phyloP scores from a whole-genome alignment of 2,888 invertebrate genomes.

The Tetramorium bicarinatum region DNA sequence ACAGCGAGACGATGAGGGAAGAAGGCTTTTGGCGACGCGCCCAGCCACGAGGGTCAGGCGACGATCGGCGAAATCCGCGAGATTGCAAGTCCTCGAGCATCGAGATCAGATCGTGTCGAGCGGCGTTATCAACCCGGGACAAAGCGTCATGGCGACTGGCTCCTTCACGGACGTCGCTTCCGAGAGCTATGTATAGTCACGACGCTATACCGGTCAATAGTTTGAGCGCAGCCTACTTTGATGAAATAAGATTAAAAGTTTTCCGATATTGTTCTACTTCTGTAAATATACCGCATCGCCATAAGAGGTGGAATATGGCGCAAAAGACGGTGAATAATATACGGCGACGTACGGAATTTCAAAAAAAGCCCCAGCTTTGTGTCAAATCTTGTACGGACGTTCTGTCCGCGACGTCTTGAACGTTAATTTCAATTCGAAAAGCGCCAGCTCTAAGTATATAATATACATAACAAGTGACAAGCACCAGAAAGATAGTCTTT shows the following conservation, averaged over 20 bases:
- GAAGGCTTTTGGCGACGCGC: constrained; percentile 74
- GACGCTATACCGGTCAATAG: constrained; percentile 38
- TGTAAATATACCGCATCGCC: constrained; percentile 34
- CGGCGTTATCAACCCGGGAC: constrained; percentile 23
- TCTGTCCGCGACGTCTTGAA: background rate
- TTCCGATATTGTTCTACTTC: constrained; percentile 50
- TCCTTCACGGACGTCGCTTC: background rate
- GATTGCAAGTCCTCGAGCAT: constrained; percentile 49
- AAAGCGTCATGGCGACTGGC: background rate
- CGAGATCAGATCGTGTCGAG: constrained; percentile 35
- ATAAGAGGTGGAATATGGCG: background rate
- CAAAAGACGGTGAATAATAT: background rate
- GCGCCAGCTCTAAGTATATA: background rate
- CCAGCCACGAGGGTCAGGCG: constrained; percentile 76
- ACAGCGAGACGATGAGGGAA: constrained; percentile 66
- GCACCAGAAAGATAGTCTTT: background rate
- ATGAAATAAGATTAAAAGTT: constrained; percentile 54
- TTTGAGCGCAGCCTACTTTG: constrained; percentile 50
- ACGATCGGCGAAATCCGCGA: constrained; percentile 69
- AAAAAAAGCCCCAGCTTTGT: background rate
- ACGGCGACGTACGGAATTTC: background rate
- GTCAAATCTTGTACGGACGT: background rate
- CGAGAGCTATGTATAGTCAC: constrained; percentile 37
- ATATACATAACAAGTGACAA: background rate
- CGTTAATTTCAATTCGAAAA: background rate